Evolutionary conservation across 2,797 vertebrate genomes (phyloP).

Genomic region (Rallus crepitans): DNA sequence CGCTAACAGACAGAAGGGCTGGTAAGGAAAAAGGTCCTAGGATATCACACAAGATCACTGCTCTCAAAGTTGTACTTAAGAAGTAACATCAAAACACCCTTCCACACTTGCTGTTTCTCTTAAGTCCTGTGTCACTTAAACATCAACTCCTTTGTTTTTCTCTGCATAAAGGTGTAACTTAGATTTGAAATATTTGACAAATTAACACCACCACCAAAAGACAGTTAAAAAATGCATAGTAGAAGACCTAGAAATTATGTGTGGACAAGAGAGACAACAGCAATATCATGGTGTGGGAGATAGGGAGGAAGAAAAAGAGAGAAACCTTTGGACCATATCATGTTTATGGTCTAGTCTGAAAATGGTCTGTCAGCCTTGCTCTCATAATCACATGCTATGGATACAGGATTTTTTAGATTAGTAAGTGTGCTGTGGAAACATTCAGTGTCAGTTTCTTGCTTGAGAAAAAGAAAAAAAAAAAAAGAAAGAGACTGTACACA

Average conservation of each 20-base stretch:
- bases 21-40: not conserved
- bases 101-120: not conserved
- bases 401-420: conserved; percentile 55
- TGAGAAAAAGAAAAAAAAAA: not conserved
- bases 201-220: not conserved
- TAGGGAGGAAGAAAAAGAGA: not conserved
- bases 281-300: rapidly evolving
- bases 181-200: not conserved
- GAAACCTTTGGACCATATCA: not conserved
- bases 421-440: not conserved
- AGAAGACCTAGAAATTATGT: not conserved
- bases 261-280: not conserved
- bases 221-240: not conserved
- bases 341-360: not conserved
- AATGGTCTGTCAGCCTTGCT: not conserved
- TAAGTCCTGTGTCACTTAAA: not conserved
- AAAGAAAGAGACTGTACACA: not conserved
- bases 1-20: not conserved
- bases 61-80: conserved; percentile 9
- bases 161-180: not conserved
- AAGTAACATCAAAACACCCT: not conserved
- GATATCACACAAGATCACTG: conserved; percentile 2
- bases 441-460: not conserved
- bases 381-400: not conserved
- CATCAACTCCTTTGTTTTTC: conserved; percentile 22